Base-by-base conservation (phyloP, 2,888 invertebrate species). In the Synanthedon andrenaeformis region DNA sequence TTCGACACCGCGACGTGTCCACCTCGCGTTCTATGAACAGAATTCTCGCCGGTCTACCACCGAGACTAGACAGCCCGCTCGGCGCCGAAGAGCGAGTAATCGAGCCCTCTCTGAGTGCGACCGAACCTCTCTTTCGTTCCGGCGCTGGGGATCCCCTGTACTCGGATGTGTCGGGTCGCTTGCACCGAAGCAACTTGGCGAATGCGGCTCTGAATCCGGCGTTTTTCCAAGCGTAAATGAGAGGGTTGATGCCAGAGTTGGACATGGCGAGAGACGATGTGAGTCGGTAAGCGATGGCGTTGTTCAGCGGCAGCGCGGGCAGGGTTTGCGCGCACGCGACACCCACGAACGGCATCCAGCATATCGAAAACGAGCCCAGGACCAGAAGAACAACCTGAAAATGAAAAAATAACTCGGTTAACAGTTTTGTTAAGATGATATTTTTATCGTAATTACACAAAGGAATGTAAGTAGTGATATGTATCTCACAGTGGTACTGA, bases 161-260 rank as follows among this genome's bases (percentile, higher is more conserved):
- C 56, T 89, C 88, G 0, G 88, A 86, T 1, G 87, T 79, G 64
- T 92, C 91, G 0, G 91, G 91, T 56, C 89, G 84, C 66, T 90
- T 89, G 70, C 93, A 93, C 28, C 90, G 89, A 13, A 94, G 76
- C 11, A 94, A 82, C 59, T 90, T 90, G 41, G 89, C 87, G 69
- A 94, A 94, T 1, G 94, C 92, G 52, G 90, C 89, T 4, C 94
- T 90, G 72, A 94, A 94, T 58, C 92, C 93, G 6, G 91, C 89
- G 73, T 94, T 94, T 75, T 95, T 95, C 94, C 95, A 95, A 41
- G 94, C 94, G 81, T 95, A 95, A 65, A 94, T 94, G 50, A 94
- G 82, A 0, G 95, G 95, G 79, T 95, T 95, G 68, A 94, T 90
- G 35, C 93, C 93, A 8, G 94, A 94, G 76, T 94, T 94, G 53